Percentiles rank a stretch among this genome's conserved stretches.
These are phyloP conservation scores for Porphyrio hochstetteri DNA, from an alignment of 2,113 vertebrate species.

Conservation along the genomic window DNA sequence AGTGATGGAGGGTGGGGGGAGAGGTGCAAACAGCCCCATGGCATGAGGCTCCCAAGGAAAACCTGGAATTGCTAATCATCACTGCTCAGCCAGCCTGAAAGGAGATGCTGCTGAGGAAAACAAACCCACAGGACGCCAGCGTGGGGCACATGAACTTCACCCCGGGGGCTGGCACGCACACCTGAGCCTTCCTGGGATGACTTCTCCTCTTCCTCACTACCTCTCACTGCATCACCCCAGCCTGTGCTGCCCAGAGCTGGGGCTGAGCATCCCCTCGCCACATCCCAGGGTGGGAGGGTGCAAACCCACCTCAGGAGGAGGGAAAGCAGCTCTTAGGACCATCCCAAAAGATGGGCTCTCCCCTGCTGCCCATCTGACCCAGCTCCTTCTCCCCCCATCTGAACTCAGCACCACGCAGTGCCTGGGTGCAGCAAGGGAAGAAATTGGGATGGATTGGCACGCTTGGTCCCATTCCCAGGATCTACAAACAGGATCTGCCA, in stretches of 20 bases:
- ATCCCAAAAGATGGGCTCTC: background rate
- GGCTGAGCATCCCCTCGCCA: background rate
- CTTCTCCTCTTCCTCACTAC: background rate
- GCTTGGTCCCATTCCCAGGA: background rate
- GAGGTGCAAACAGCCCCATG: background rate
- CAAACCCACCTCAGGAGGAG: rapidly evolving
- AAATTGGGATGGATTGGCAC: background rate
- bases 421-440: background rate
- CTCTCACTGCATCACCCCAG: background rate
- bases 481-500: background rate
- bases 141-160: background rate
- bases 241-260: background rate
- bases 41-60: background rate
- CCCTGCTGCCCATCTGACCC: rapidly evolving
- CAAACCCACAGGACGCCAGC: background rate
- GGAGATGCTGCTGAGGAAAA: background rate
- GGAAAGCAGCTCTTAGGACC: background rate
- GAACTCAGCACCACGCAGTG: rapidly evolving
- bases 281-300: no score
- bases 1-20: rapidly evolving
- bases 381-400: background rate
- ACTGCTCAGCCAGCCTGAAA: slow-evolving; percentile 29
- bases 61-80: background rate
- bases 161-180: background rate
- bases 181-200: background rate